Conservation (phyloP, 2,888 invertebrate genomes). For the Acleris holmiana region DNA sequence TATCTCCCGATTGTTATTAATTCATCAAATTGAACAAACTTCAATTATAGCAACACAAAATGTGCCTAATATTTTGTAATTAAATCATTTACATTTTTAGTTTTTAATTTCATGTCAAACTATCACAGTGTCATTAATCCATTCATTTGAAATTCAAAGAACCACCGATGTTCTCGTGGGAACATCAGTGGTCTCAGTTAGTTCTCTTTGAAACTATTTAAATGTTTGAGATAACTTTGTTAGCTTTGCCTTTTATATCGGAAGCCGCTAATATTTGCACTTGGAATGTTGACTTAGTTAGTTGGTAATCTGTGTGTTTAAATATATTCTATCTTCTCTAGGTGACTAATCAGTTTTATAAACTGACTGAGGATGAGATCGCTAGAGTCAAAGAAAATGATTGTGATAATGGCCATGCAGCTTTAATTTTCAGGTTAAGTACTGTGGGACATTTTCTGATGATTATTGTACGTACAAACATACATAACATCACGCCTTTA, state of each 20-base stretch:
- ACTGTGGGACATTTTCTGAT: too few relatives aligned
- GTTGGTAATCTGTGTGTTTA: too few relatives aligned
- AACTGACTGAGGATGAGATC: too few relatives aligned
- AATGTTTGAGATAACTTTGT: constrained; percentile 21
- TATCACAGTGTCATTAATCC: neutral
- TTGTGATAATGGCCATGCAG: too few relatives aligned
- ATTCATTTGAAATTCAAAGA: constrained; percentile 20
- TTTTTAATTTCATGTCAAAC: neutral
- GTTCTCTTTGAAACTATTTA: constrained; percentile 18
- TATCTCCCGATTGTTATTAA: too few relatives aligned
- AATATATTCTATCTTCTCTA: too few relatives aligned
- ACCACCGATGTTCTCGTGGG: constrained; percentile 22
- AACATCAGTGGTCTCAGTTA: neutral
- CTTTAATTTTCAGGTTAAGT: too few relatives aligned
- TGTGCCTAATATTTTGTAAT: too few relatives aligned
- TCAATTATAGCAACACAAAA: neutral
- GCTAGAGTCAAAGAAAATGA: too few relatives aligned
- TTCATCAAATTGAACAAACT: neutral
- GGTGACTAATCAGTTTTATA: too few relatives aligned
- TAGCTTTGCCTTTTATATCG: constrained; percentile 9
- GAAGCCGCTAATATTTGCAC: constrained; percentile 13
- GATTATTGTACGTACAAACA: too few relatives aligned
- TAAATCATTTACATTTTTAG: neutral
- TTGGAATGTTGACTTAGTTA: constrained; percentile 18
- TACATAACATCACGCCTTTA: too few relatives aligned